Evolutionary conservation across 1,140 invertebrate species (phyloP).

Genomic region (Oedothorax gibbosus): DNA sequence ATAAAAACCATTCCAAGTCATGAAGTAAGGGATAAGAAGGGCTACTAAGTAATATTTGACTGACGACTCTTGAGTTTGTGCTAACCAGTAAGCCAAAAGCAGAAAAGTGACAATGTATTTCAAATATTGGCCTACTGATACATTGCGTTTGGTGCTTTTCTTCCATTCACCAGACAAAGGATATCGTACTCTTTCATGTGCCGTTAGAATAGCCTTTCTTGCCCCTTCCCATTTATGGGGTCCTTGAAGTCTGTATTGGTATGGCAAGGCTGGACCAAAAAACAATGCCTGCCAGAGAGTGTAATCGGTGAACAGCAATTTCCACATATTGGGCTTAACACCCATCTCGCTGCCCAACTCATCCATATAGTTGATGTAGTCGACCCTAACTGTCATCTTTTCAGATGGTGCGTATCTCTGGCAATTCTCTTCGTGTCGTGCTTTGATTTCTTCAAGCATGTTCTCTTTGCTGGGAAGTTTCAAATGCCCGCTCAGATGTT

Average conservation of each 20-base stretch:
- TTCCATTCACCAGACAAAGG: constrained; percentile 13
- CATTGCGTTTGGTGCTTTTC: not conserved
- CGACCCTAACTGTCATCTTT: constrained; percentile 69
- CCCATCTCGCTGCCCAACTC: constrained; percentile 69
- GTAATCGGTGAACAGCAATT: constrained; percentile 66
- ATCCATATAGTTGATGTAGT: constrained; percentile 70
- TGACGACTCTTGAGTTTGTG: constrained; percentile 5
- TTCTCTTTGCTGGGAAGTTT: constrained; percentile 63
- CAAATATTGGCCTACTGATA: not conserved
- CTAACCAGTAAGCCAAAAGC: constrained; percentile 40
- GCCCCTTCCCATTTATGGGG: constrained; percentile 70
- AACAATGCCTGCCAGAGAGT: constrained; percentile 65
- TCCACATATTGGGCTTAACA: constrained; percentile 68
- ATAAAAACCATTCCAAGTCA: constrained; percentile 51
- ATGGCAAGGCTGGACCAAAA: constrained; percentile 70
- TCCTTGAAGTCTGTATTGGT: constrained; percentile 71
- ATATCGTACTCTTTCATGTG: constrained; percentile 53
- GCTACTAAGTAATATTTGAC: constrained; percentile 39
- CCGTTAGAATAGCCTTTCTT: constrained; percentile 64
- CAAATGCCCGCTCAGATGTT: constrained; percentile 54
- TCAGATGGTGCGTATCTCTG: constrained; percentile 64
- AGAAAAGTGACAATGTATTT: constrained; percentile 32
- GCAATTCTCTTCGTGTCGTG: constrained; percentile 62
- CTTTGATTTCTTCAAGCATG: constrained; percentile 68
- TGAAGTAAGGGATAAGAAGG: constrained; percentile 32